Base-by-base conservation (phyloP, 2,113 vertebrate species). In the Elachura formosa region DNA sequence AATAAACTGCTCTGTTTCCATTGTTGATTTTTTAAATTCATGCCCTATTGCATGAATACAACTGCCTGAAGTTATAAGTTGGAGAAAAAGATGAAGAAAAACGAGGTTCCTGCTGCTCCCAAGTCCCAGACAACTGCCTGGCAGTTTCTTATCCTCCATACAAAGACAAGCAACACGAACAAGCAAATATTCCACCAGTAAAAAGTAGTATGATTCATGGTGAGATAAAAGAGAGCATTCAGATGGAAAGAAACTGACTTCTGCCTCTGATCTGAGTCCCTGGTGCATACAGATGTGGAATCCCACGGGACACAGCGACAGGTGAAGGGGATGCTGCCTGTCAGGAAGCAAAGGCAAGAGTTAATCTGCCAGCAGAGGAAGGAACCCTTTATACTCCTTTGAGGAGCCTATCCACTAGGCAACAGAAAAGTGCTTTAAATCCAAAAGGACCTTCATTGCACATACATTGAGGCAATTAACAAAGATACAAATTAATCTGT, bases 201-300 rank as follows among this genome's bases (percentile, higher is more conserved):
- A 83, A 75, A 51, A 4, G 15, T 2, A 68, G 34, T 10, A 10
- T 61, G 56, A 61, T 34, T 49, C 40, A 55, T 5, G 12, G 26
- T 21, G 54, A 87, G 79, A 90, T 43, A 49, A 82, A 84, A 74
- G 2, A 79, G 34, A 89, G 58, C 5, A 2, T 25, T 81, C 64
- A 45, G 33, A 87, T 6, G 14, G 75, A 79, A 85, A 90, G 31
- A 59, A 84, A 87, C 15, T 25, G 1, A 73, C 28, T 87, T 40
- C 55, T 24, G 1, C 29, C 31, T 90, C 64, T n/a, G 38, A 56
- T 63, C 58, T 77, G 45, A 76, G 73, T 31, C 43, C 36, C 36
- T 29, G 36, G 26, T 2, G 15, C 24, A 8, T 11, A 0, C 2
- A 52, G 68, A 6, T 7, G 21, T 10, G 3, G 12, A 56, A 86